A percentile compares a stretch with the other conserved stretches of the same genome.
phyloP scores from a whole-genome alignment of 2,797 vertebrate species.

The Sebastes oblongus region DNA sequence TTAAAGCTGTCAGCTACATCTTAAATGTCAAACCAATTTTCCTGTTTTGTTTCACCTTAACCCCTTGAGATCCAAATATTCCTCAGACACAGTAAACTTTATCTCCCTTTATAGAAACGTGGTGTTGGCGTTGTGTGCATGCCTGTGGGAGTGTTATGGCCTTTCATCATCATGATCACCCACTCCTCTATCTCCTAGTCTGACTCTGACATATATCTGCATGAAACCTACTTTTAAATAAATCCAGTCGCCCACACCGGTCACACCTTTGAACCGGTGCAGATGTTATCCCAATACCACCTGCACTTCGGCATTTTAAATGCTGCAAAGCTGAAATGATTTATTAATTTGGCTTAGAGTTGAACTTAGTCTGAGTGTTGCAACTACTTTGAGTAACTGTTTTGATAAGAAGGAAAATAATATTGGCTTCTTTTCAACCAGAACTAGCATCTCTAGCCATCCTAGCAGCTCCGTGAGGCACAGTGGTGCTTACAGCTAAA shows the following conservation, averaged over 20 bases:
- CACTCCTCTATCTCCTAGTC: constrained; percentile 35
- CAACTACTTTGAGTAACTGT: neutral
- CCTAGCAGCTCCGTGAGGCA: neutral
- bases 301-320: neutral
- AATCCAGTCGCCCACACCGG: constrained; percentile 40
- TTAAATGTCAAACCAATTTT: constrained; percentile 33
- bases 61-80: neutral
- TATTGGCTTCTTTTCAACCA: neutral
- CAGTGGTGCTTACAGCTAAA: neutral
- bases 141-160: constrained; percentile 35
- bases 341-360: neutral
- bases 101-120: neutral
- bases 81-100: neutral
- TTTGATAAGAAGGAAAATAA: neutral
- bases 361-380: neutral
- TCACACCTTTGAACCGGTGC: constrained; percentile 37
- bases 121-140: neutral
- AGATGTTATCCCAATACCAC: constrained; percentile 13
- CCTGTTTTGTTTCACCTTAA: constrained; percentile 6
- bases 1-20: neutral
- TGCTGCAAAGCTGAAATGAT: constrained; percentile 11
- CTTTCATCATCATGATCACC: constrained; percentile 48
- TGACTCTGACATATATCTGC: constrained; percentile 27
- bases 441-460: neutral
- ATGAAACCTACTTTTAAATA: constrained; percentile 40